These are phyloP conservation scores for Euclidia mi DNA, from an alignment of 2,888 invertebrate species.

Conservation along the genomic window DNA sequence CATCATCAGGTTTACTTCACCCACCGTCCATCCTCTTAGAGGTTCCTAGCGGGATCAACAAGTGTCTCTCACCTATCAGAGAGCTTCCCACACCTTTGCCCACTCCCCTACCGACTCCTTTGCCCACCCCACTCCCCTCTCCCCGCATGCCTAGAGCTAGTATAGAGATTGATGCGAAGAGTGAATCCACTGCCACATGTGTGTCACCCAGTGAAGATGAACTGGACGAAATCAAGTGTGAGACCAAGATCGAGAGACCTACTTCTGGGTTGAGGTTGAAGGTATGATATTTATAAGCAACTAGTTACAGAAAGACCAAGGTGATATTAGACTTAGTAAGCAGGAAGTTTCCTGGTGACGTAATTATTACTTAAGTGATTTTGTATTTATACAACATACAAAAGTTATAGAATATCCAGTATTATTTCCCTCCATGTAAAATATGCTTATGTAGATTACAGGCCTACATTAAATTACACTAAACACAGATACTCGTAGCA, in stretches of 20 bases:
- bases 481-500: slow-evolving; percentile 6
- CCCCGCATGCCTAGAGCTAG: slow-evolving; percentile 83
- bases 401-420: neutral
- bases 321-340: too few relatives aligned
- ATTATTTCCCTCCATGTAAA: neutral
- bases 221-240: slow-evolving; percentile 79
- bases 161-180: slow-evolving; percentile 72
- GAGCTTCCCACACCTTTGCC: slow-evolving; percentile 94
- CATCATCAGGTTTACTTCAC: slow-evolving; percentile 90
- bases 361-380: neutral
- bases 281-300: slow-evolving; percentile 58
- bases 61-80: slow-evolving; percentile 94
- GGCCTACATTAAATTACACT: slow-evolving; percentile 5
- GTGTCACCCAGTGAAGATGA: slow-evolving; percentile 85
- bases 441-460: neutral
- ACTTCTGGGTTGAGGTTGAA: slow-evolving; percentile 77
- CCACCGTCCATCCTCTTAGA: slow-evolving; percentile 94
- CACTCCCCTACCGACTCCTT: slow-evolving; percentile 90
- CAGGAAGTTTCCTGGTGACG: too few relatives aligned
- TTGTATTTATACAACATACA: neutral
- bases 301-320: neutral
- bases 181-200: slow-evolving; percentile 69
- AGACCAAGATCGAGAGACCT: slow-evolving; percentile 73
- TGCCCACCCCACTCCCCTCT: slow-evolving; percentile 91
- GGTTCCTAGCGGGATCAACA: slow-evolving; percentile 93